Percentiles rank a stretch among this genome's conserved stretches.
These are phyloP conservation scores for Syrista parreyssii DNA, from an alignment of 2,888 invertebrate genomes.

Conservation along the genomic window DNA sequence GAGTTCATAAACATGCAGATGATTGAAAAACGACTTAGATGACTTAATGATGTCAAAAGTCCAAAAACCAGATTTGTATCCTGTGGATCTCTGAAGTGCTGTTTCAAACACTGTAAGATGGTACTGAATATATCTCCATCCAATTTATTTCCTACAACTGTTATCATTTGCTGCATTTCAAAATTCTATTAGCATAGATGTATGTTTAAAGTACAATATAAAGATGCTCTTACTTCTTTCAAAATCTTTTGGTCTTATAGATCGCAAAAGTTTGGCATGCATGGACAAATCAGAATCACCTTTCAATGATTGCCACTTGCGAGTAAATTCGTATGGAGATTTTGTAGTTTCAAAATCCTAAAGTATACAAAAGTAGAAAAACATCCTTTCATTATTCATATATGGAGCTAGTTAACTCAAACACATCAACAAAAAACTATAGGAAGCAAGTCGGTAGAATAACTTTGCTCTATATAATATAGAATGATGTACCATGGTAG, in stretches of 20 bases:
- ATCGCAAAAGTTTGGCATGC: conserved; percentile 58
- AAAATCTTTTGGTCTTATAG: conserved; percentile 44
- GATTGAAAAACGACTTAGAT: conserved; percentile 60
- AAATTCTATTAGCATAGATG: conserved; percentile 1
- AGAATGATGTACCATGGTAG: neutral
- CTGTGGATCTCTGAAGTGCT: conserved; percentile 55
- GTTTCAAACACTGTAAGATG: conserved; percentile 59
- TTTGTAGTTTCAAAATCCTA: conserved; percentile 29
- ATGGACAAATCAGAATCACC: conserved; percentile 48
- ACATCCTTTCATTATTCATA: neutral
- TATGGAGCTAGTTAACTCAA: neutral
- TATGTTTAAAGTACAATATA: conserved; percentile 23
- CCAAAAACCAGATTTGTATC: conserved; percentile 50
- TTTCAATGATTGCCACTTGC: conserved; percentile 58
- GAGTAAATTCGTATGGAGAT: conserved; percentile 61
- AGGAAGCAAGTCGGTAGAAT: neutral
- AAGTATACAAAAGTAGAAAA: neutral
- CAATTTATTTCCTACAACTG: conserved; percentile 65
- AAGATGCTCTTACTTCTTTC: conserved; percentile 44
- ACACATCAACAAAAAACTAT: neutral
- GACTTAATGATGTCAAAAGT: conserved; percentile 52
- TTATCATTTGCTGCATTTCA: neutral
- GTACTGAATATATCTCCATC: conserved; percentile 62
- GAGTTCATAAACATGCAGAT: conserved; percentile 59
- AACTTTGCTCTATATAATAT: neutral